Evolutionary conservation across 2,888 invertebrate genomes (phyloP).

Genomic region (Cerceris ruficornis): DNA sequence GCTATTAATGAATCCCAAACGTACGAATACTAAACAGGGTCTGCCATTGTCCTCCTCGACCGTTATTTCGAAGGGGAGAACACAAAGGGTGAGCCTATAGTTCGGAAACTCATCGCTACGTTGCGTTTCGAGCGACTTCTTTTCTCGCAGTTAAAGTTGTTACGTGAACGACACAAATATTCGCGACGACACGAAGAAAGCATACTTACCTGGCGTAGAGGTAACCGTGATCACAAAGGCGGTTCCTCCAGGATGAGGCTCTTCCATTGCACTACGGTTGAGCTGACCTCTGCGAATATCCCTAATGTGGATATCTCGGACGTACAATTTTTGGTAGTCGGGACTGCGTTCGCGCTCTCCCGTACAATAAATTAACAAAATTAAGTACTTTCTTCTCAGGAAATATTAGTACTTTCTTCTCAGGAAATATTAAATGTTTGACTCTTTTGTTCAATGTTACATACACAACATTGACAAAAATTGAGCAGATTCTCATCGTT

Average conservation of each 20-base stretch:
- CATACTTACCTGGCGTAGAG: slow-evolving; percentile 84
- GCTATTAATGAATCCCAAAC: too few species aligned
- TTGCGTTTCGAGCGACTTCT: slow-evolving; percentile 18
- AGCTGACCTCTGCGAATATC: slow-evolving; percentile 83
- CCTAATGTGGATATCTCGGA: slow-evolving; percentile 81
- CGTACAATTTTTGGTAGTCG: slow-evolving; percentile 73
- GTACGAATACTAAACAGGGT: background rate
- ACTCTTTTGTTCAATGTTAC: too few species aligned
- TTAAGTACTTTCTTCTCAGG: background rate
- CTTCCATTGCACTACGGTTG: slow-evolving; percentile 83
- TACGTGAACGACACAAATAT: slow-evolving; percentile 15
- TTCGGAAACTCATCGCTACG: slow-evolving; percentile 50
- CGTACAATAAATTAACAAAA: slow-evolving; percentile 66
- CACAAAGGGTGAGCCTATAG: slow-evolving; percentile 30
- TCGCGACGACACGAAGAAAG: slow-evolving; percentile 33
- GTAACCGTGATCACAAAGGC: slow-evolving; percentile 82
- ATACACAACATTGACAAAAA: too few species aligned
- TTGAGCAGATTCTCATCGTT: too few species aligned
- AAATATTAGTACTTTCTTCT: background rate
- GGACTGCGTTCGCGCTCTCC: slow-evolving; percentile 77
- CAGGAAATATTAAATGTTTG: too few species aligned
- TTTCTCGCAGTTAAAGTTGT: slow-evolving; percentile 20
- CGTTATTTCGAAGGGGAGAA: background rate
- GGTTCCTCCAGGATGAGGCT: slow-evolving; percentile 72
- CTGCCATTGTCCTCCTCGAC: background rate